Evolutionary conservation across 2,797 vertebrate genomes (phyloP).

Genomic region (Hydrophis major): DNA sequence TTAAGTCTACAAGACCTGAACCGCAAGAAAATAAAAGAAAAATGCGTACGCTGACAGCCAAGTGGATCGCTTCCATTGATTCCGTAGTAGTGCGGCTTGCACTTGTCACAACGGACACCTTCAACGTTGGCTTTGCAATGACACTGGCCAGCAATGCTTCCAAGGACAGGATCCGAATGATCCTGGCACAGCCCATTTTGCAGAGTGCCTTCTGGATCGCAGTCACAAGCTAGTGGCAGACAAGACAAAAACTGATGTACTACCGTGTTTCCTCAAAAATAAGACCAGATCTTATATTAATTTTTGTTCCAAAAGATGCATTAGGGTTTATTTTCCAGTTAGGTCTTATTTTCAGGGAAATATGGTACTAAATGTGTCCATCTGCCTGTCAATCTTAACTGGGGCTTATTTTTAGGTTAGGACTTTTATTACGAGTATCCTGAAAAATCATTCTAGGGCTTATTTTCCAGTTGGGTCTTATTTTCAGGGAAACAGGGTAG

Average conservation of each 20-base stretch:
- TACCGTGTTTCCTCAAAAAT: no score
- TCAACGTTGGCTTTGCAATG: constrained; percentile 82
- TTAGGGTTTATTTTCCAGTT: no score
- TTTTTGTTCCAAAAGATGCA: no score
- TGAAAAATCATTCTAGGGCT: no score
- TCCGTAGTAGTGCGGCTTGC: constrained; percentile 75
- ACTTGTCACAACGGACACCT: constrained; percentile 80
- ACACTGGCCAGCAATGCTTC: constrained; percentile 70
- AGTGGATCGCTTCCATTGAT: constrained; percentile 68
- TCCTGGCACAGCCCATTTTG: constrained; percentile 73
- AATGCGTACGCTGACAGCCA: constrained; percentile 79
- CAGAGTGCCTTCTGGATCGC: constrained; percentile 73
- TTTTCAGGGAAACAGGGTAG: no score
- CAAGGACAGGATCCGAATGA: constrained; percentile 52
- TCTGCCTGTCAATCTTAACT: no score
- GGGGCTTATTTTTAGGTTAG: no score
- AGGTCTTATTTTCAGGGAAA: no score
- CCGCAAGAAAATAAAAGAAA: neutral
- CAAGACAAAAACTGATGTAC: neutral
- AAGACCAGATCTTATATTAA: no score
- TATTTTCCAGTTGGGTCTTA: no score
- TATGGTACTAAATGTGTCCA: no score
- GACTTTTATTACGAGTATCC: no score
- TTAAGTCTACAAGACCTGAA: neutral
- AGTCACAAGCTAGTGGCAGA: constrained; percentile 77